A percentile compares a stretch with the other conserved stretches of the same genome.
These are phyloP conservation scores for Agrotis segetum DNA, from an alignment of 2,888 invertebrate genomes.

Conservation along the genomic window DNA sequence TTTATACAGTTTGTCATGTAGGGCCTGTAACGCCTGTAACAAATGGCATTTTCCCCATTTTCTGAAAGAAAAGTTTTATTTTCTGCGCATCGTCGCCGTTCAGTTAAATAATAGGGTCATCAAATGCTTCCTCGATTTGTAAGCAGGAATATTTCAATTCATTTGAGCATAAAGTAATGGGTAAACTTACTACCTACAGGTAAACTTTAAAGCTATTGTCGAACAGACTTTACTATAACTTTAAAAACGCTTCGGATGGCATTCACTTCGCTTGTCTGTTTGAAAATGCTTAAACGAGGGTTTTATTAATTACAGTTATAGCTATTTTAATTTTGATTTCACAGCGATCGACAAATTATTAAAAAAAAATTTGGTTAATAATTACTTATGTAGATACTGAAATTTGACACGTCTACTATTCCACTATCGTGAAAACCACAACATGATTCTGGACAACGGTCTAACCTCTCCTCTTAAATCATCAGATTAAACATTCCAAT, in stretches of 20 bases:
- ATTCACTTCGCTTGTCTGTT: too few species aligned
- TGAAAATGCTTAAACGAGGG: too few species aligned
- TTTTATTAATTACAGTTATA: not conserved
- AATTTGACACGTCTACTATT: not conserved
- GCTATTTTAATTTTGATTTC: not conserved
- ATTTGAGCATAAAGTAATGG: not conserved
- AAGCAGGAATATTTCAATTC: not conserved
- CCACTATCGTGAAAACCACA: too few species aligned
- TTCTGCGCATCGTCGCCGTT: slow-evolving; percentile 26
- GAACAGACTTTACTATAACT: too few species aligned
- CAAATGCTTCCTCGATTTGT: not conserved
- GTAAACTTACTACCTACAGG: too few species aligned
- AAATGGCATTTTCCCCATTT: slow-evolving; percentile 49
- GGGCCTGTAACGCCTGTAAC: slow-evolving; percentile 23
- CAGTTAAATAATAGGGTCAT: slow-evolving; percentile 22
- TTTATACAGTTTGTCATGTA: slow-evolving; percentile 8
- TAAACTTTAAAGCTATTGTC: too few species aligned
- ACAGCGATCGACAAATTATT: not conserved
- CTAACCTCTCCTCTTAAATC: too few species aligned
- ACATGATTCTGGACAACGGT: too few species aligned
- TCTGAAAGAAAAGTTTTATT: slow-evolving; percentile 38
- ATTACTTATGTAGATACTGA: too few species aligned
- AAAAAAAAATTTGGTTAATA: not conserved
- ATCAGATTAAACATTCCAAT: too few species aligned
- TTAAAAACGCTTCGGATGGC: too few species aligned